Evolutionary conservation across 1,140 invertebrate genomes (phyloP).

Genomic region (Zaprionus gabonicus): DNA sequence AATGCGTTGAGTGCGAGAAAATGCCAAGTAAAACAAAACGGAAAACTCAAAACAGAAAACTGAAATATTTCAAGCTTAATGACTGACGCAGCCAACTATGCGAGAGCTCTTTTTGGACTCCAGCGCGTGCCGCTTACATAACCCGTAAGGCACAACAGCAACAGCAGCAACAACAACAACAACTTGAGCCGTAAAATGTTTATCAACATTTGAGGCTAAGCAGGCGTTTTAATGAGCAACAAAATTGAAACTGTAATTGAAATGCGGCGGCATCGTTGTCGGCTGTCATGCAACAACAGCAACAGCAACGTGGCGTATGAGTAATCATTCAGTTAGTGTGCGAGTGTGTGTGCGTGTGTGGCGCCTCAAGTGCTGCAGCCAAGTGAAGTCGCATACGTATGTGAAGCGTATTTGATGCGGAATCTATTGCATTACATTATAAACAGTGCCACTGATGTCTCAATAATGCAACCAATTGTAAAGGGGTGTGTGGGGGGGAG

Average conservation of each 20-base stretch:
- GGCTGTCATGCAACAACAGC: slow-evolving; percentile 17
- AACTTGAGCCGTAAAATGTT: slow-evolving; percentile 59
- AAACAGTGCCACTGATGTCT: slow-evolving; percentile 24
- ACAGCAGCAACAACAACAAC: slow-evolving; percentile 14
- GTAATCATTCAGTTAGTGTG: slow-evolving; percentile 23
- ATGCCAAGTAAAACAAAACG: slow-evolving; percentile 5
- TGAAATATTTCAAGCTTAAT: slow-evolving; percentile 41
- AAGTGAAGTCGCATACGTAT: slow-evolving; percentile 21
- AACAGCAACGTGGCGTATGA: slow-evolving; percentile 34
- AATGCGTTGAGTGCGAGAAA: slow-evolving; percentile 29
- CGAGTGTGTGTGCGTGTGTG: slow-evolving; percentile 1
- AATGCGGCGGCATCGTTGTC: slow-evolving; percentile 43
- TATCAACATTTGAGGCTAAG: slow-evolving; percentile 66
- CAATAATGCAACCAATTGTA: slow-evolving; percentile 18
- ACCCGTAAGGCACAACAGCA: slow-evolving; percentile 19
- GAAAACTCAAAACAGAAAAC: slow-evolving; percentile 15
- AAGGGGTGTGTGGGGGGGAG: neutral
- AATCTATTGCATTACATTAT: slow-evolving; percentile 37
- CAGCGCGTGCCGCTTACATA: slow-evolving; percentile 73
- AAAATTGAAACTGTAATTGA: slow-evolving; percentile 77
- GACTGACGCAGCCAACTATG: slow-evolving; percentile 12
- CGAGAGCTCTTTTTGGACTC: slow-evolving; percentile 48
- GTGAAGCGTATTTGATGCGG: slow-evolving; percentile 15
- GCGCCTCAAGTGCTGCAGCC: slow-evolving; percentile 29
- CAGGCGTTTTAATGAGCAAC: slow-evolving; percentile 72